phyloP scores from a whole-genome alignment of 1,140 invertebrate genomes.

The Asobara japonica region DNA sequence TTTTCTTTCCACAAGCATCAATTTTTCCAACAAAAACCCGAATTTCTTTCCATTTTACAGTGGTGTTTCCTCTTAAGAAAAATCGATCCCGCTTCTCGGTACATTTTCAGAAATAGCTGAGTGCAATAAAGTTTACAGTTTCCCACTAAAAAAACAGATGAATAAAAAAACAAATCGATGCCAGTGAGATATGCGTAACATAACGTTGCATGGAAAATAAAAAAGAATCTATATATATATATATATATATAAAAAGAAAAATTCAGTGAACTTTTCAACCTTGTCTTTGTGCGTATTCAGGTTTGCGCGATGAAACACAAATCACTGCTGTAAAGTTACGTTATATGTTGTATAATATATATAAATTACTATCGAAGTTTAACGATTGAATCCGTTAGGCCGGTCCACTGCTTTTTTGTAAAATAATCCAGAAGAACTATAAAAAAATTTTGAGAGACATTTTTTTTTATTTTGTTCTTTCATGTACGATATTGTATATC shows the following conservation, averaged over 20 bases:
- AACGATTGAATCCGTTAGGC: conserved; percentile 13
- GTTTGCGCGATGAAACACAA: conserved; percentile 1
- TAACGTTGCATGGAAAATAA: conserved; percentile 2
- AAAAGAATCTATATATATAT: too few species aligned
- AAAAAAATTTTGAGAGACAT: neutral
- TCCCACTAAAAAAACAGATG: neutral
- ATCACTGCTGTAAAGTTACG: conserved; percentile 12
- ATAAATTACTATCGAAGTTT: conserved; percentile 5
- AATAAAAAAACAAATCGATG: neutral
- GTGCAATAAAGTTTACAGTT: neutral
- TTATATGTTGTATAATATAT: conserved; percentile 12
- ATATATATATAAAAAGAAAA: neutral
- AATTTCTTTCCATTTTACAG: too few species aligned
- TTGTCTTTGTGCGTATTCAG: neutral
- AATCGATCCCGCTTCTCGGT: too few species aligned
- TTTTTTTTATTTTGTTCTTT: neutral
- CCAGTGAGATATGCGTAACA: conserved; percentile 1
- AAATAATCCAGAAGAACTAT: conserved; percentile 6
- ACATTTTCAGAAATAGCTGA: too few species aligned
- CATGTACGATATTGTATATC: conserved; percentile 8
- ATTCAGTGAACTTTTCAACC: conserved; percentile 8
- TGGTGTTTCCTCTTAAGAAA: too few species aligned
- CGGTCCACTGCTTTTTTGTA: conserved; percentile 26
- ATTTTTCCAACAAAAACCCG: too few species aligned
- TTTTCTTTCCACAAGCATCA: too few species aligned